Percentiles rank a stretch among this genome's conserved stretches.
phyloP scores from a whole-genome alignment of 2,113 vertebrate species.

The Eptesicus fuscus region DNA sequence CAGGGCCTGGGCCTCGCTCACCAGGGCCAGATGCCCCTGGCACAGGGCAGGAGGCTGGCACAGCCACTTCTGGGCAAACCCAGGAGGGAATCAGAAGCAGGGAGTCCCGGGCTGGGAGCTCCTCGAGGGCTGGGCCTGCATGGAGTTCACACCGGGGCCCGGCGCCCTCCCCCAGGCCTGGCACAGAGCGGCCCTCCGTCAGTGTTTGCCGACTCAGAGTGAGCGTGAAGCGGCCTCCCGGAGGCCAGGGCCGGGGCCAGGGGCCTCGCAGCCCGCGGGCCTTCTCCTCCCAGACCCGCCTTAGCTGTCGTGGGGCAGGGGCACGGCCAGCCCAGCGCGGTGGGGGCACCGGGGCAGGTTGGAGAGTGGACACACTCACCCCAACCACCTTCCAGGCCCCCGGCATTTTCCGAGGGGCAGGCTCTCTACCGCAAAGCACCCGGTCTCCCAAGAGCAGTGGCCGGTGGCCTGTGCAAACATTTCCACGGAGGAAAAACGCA shows the following conservation, averaged over 20 bases:
- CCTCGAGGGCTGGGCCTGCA: accelerated
- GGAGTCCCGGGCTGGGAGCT: neutral
- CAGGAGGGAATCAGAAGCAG: neutral
- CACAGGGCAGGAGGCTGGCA: neutral
- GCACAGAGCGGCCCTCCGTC: neutral
- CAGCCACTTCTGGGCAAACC: accelerated
- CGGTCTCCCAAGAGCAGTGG: neutral
- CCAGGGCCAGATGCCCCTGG: neutral
- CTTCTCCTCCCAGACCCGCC: neutral
- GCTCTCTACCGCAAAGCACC: neutral
- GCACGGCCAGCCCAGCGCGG: accelerated
- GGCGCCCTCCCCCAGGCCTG: neutral
- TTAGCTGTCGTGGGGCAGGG: neutral
- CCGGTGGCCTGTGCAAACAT: neutral
- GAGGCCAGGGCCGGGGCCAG: neutral
- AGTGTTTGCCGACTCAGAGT: neutral
- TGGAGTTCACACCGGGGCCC: neutral
- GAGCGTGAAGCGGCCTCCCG: neutral
- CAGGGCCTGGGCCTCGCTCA: neutral
- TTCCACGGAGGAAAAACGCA: neutral
- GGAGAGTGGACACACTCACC: neutral
- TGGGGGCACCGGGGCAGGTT: accelerated
- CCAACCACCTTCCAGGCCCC: neutral
- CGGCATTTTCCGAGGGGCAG: neutral
- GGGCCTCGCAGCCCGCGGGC: neutral